Conservation (phyloP, 2,797 vertebrate species). For the Acanthurus leucopareius region DNA sequence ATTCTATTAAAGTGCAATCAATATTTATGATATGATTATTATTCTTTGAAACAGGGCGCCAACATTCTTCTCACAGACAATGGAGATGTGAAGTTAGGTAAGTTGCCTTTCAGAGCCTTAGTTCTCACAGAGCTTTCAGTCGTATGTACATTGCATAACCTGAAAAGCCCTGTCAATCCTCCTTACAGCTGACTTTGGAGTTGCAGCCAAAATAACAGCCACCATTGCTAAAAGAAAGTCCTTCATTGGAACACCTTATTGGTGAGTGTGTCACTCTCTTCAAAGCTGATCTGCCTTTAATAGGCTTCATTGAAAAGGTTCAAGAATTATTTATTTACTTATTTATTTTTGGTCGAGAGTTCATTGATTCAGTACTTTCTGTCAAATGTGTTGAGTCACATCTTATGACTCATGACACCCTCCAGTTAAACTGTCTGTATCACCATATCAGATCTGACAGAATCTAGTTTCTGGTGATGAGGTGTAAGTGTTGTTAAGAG, state of each 20-base stretch:
- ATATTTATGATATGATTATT: background rate
- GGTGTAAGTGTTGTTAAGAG: too few species aligned
- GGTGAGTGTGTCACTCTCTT: constrained; percentile 84
- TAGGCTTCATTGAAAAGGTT: background rate
- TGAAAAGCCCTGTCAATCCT: constrained; percentile 56
- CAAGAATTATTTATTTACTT: background rate
- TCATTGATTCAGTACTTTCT: too few species aligned
- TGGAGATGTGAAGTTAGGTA: constrained; percentile 97
- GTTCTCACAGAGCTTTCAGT: constrained; percentile 20
- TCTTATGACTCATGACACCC: background rate
- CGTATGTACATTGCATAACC: constrained; percentile 42
- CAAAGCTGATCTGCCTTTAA: constrained; percentile 6
- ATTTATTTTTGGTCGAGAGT: background rate
- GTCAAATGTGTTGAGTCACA: too few species aligned
- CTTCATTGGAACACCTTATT: constrained; percentile 99
- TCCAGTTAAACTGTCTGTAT: background rate
- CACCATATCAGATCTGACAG: background rate
- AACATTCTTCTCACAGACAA: constrained; percentile 97
- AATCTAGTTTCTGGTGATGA: background rate
- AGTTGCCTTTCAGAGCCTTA: constrained; percentile 63
- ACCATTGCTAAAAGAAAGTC: constrained; percentile 99
- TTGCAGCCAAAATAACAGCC: constrained; percentile 98
- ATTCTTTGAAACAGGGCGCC: constrained; percentile 88
- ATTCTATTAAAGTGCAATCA: constrained; percentile 6
- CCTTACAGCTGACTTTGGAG: constrained; percentile 95